Evolutionary conservation across 2,888 invertebrate species (phyloP).

Genomic region (Epinotia ramella): DNA sequence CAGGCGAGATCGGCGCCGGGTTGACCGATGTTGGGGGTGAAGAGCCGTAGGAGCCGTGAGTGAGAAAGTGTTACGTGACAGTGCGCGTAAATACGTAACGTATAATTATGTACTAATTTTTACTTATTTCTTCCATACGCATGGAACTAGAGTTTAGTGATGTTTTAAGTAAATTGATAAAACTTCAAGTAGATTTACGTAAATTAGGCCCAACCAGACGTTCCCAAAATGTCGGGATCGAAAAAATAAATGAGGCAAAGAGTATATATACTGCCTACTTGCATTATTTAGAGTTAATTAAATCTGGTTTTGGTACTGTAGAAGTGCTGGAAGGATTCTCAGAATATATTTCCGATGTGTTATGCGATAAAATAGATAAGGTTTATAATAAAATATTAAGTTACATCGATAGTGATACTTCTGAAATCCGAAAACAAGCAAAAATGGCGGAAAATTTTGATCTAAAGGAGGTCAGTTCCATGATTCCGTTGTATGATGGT

Average conservation of each 20-base stretch:
- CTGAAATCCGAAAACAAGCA: not conserved
- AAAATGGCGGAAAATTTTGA: slow-evolving; percentile 14
- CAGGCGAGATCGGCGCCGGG: not conserved
- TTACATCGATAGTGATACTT: not conserved
- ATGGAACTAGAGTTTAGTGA: not conserved
- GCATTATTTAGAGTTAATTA: not conserved
- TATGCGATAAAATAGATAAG: slow-evolving; percentile 8
- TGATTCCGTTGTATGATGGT: slow-evolving; percentile 2
- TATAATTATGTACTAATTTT: too few species aligned
- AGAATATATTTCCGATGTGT: not conserved
- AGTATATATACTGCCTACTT: not conserved
- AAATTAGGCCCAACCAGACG: not conserved
- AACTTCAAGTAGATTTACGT: not conserved
- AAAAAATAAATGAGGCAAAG: not conserved
- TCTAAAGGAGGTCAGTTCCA: not conserved
- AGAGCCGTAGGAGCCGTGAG: not conserved
- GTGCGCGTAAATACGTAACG: not conserved
- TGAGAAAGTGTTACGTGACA: not conserved
- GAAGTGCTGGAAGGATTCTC: not conserved
- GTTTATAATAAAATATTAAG: slow-evolving; percentile 6
- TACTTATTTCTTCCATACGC: not conserved
- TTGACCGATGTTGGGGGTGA: too few species aligned
- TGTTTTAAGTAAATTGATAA: not conserved
- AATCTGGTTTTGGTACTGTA: not conserved
- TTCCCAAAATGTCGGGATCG: not conserved